These are phyloP conservation scores for Bombyx mandarina DNA, from an alignment of 1,140 invertebrate species.

Conservation along the genomic window DNA sequence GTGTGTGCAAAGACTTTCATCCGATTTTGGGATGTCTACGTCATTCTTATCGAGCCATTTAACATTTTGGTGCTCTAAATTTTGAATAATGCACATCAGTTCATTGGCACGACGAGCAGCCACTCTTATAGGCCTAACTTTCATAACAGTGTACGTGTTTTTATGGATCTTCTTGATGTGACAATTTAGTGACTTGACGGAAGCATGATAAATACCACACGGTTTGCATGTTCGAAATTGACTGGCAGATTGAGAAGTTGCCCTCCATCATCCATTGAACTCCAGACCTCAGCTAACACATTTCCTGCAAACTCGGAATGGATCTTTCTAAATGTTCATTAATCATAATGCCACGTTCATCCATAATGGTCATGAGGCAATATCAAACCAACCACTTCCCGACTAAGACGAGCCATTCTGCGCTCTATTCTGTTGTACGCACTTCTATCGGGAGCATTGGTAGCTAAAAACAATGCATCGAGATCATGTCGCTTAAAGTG, in stretches of 20 bases:
- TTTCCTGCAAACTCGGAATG: conserved; percentile 29
- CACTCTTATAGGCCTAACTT: conserved; percentile 19
- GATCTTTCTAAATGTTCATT: conserved; percentile 35
- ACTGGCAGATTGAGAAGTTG: conserved; percentile 23
- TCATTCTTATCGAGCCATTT: conserved; percentile 26
- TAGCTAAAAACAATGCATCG: too few relatives aligned
- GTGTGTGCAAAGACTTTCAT: conserved; percentile 26
- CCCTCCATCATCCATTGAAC: conserved; percentile 23
- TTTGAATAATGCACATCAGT: conserved; percentile 31
- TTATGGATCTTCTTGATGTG: conserved; percentile 22
- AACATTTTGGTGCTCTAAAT: conserved; percentile 30
- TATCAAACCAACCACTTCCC: conserved; percentile 23
- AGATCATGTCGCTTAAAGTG: conserved; percentile 24
- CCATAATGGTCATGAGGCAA: conserved; percentile 39
- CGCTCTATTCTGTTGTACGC: too few relatives aligned
- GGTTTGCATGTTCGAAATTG: conserved; percentile 9
- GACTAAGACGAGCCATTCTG: conserved; percentile 32
- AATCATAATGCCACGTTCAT: conserved; percentile 40
- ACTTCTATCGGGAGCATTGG: too few relatives aligned
- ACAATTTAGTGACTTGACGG: conserved; percentile 4
- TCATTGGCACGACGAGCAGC: conserved; percentile 28
- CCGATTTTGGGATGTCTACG: conserved; percentile 22
- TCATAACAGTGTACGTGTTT: conserved; percentile 17
- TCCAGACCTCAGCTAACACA: conserved; percentile 28
- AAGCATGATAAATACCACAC: conserved; percentile 5